These are phyloP conservation scores for Pterois miles DNA, from an alignment of 2,797 vertebrate species.

Conservation along the genomic window DNA sequence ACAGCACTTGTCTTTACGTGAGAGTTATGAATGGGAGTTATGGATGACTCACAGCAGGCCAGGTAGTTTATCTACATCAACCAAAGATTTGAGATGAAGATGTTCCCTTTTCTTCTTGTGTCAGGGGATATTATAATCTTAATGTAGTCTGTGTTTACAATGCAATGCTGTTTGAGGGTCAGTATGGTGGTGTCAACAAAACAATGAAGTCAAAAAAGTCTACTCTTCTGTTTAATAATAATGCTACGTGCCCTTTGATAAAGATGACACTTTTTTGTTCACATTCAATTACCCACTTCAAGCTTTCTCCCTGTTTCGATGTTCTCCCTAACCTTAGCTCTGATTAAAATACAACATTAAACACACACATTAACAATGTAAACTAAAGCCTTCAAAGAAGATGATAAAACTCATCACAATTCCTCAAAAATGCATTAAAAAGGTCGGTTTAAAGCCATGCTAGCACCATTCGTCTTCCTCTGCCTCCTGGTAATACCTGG, in stretches of 20 bases:
- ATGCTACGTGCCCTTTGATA: slow-evolving; percentile 28
- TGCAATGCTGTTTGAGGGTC: slow-evolving; percentile 22
- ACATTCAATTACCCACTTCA: slow-evolving; percentile 29
- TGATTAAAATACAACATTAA: slow-evolving; percentile 62
- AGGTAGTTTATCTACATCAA: background rate
- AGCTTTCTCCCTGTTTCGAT: slow-evolving; percentile 15
- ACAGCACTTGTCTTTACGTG: background rate
- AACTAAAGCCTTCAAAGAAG: slow-evolving; percentile 79
- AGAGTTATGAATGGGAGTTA: background rate
- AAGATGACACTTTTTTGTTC: slow-evolving; percentile 23
- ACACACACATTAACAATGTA: slow-evolving; percentile 72
- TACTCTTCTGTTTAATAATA: slow-evolving; percentile 15
- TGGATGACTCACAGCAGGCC: background rate
- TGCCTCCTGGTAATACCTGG: slow-evolving; percentile 88
- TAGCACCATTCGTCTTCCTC: slow-evolving; percentile 97
- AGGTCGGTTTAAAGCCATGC: slow-evolving; percentile 81
- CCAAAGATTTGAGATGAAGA: background rate
- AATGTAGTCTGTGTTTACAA: background rate
- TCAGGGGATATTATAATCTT: background rate
- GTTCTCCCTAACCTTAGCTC: slow-evolving; percentile 11
- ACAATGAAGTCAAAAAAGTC: slow-evolving; percentile 30
- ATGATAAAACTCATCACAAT: slow-evolving; percentile 97
- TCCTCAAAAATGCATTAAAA: slow-evolving; percentile 75
- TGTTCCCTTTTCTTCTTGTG: background rate
- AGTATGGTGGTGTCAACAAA: slow-evolving; percentile 43